Evolutionary conservation across 1,140 invertebrate species (phyloP), one percentile per base, ranked within the genome.

Genomic region (Coptotermes formosanus): DNA sequence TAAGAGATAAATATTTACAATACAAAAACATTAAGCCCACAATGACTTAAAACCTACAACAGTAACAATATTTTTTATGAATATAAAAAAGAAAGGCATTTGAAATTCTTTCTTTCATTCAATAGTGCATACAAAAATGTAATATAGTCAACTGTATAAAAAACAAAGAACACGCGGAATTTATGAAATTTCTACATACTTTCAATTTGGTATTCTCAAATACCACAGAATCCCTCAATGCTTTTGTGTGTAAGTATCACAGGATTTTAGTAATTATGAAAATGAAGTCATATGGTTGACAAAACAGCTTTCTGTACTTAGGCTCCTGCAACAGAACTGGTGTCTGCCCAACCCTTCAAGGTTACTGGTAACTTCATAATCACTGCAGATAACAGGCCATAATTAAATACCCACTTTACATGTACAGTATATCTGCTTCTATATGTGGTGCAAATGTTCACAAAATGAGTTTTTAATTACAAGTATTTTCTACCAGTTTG

Each of bases 71-170:
- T 75, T 55, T 55, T 55, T 25, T 75, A 14, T 75, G 9, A 11
- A 30, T 75, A 30, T 75, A 75, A n/a, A 75, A 75, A 75, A 75
- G n/a, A 75, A 75, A 30, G 64, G 14, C 9, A 75, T 75, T 75
- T 75, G 2, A 75, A 30, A 75, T 75, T 75, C 25, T 75, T 75
- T 25, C n/a, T 16, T 55, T 30, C 64, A 75, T 25, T 75, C 25
- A 75, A n/a, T 75, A 75, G 64, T 75, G 64, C 64, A 75, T 75
- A 75, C 64, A 75, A 75, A 75, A 75, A 75, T 75, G 64, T 75
- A 75, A 75, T 75, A 75, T 75, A 30, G 64, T 75, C 64, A 75
- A 75, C 64, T n/a, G 64, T 75, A 75, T 75, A 75, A 75, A 75
- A 64, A 64, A 64, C 59, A 64, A 64, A 64, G 16, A 64, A 64